Percentiles rank a stretch among this genome's conserved stretches.
These are phyloP conservation scores for Andrena minutula DNA, from an alignment of 2,888 invertebrate species.

Conservation along the genomic window DNA sequence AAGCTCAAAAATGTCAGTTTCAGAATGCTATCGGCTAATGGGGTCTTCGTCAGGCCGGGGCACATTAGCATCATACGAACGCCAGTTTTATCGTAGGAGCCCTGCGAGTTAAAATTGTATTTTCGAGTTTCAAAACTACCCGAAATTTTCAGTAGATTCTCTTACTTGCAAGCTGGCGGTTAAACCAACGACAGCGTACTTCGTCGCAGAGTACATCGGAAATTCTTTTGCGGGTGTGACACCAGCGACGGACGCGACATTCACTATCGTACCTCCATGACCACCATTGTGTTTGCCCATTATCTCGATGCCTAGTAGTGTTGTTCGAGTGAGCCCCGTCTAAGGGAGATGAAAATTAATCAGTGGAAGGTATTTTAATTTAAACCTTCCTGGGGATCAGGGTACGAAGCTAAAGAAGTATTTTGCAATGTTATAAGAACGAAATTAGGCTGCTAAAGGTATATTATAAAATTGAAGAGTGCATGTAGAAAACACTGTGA, in stretches of 20 bases:
- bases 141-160: no score
- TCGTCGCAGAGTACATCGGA: slow-evolving; percentile 87
- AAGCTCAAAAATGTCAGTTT: slow-evolving; percentile 25
- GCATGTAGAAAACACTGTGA: no score
- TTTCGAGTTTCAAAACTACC: no score
- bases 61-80: slow-evolving; percentile 81
- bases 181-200: slow-evolving; percentile 81
- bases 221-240: slow-evolving; percentile 69
- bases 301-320: slow-evolving; percentile 81
- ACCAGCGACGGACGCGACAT: slow-evolving; percentile 87
- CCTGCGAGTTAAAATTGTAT: slow-evolving; percentile 37
- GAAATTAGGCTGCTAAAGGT: no score
- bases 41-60: slow-evolving; percentile 80
- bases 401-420: no score
- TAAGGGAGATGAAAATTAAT: slow-evolving; percentile 54
- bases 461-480: no score
- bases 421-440: no score
- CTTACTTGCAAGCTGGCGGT: slow-evolving; percentile 66
- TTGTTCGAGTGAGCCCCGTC: slow-evolving; percentile 82
- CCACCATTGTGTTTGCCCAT: slow-evolving; percentile 83
- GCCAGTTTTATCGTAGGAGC: slow-evolving; percentile 77
- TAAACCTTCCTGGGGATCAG: no score
- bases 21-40: slow-evolving; percentile 71
- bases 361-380: not conserved
- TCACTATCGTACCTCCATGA: slow-evolving; percentile 87